A percentile compares a stretch with the other conserved stretches of the same genome.
Conservation (phyloP, 2,797 vertebrate species). For the Lerista edwardsae region DNA sequence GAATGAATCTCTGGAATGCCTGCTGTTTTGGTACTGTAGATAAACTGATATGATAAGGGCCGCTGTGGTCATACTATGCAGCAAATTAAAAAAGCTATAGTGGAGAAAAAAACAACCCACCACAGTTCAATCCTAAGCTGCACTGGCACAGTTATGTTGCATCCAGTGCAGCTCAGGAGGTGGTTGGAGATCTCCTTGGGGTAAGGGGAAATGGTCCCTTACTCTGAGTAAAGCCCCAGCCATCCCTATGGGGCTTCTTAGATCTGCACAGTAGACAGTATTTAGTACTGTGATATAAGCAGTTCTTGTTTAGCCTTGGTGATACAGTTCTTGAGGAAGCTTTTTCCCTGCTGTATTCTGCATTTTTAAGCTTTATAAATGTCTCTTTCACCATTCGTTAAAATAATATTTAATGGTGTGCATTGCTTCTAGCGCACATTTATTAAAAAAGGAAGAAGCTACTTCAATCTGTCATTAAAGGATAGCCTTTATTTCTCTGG, state of each 20-base stretch:
- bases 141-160: too few relatives aligned
- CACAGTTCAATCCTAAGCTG: too few relatives aligned
- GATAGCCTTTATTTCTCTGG: constrained; percentile 28
- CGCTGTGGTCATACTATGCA: not conserved
- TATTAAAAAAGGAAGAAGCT: constrained; percentile 39
- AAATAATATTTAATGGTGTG: constrained; percentile 31
- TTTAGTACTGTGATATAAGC: not conserved
- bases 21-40: not conserved
- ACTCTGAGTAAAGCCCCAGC: too few relatives aligned
- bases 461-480: constrained; percentile 8
- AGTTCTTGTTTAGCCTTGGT: not conserved
- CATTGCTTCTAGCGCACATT: constrained; percentile 52
- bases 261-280: too few relatives aligned
- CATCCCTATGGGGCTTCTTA: too few relatives aligned
- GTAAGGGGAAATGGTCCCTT: too few relatives aligned
- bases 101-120: not conserved
- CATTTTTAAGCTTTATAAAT: constrained; percentile 28
- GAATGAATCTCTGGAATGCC: not conserved
- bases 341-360: constrained; percentile 33
- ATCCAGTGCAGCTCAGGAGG: too few relatives aligned
- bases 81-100: not conserved
- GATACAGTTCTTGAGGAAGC: constrained; percentile 44
- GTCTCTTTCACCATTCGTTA: constrained; percentile 44
- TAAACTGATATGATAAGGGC: not conserved
- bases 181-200: too few relatives aligned